Evolutionary conservation across 2,113 vertebrate species (phyloP).

Genomic region (Elephantulus edwardii): DNA sequence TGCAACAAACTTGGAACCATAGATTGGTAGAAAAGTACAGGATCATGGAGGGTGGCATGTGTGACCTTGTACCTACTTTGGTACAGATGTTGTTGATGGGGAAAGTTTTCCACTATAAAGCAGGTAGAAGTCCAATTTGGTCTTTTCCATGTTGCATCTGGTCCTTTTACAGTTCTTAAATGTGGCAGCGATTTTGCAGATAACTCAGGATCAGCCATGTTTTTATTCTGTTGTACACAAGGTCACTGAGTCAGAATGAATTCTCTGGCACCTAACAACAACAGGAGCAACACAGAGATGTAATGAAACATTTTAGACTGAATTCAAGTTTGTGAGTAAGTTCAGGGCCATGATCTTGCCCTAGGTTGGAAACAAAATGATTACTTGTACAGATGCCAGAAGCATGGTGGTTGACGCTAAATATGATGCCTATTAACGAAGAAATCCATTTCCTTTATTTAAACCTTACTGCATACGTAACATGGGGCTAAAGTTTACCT

Average conservation of each 20-base stretch:
- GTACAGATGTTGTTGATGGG: too few species aligned
- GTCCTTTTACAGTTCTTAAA: too few species aligned
- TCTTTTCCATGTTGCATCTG: too few species aligned
- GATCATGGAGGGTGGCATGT: too few species aligned
- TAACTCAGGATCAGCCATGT: not conserved
- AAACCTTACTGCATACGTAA: not conserved
- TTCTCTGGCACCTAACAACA: not conserved
- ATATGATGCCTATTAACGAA: not conserved
- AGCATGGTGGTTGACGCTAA: not conserved
- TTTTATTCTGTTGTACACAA: not conserved
- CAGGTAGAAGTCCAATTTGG: too few species aligned
- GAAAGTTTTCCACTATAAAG: too few species aligned
- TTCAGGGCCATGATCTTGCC: not conserved
- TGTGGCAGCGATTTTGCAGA: not conserved
- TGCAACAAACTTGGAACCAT: too few species aligned
- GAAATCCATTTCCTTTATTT: not conserved
- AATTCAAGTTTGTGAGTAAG: slow-evolving; percentile 27
- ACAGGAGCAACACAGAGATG: not conserved
- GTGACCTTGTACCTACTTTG: too few species aligned
- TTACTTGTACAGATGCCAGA: not conserved
- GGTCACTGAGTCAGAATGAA: not conserved
- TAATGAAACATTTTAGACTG: not conserved
- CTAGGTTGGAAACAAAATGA: not conserved
- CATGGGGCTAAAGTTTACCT: not conserved
- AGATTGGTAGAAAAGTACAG: too few species aligned